Evolutionary conservation across 2,888 invertebrate species (phyloP).

Genomic region (Acleris sparsana): DNA sequence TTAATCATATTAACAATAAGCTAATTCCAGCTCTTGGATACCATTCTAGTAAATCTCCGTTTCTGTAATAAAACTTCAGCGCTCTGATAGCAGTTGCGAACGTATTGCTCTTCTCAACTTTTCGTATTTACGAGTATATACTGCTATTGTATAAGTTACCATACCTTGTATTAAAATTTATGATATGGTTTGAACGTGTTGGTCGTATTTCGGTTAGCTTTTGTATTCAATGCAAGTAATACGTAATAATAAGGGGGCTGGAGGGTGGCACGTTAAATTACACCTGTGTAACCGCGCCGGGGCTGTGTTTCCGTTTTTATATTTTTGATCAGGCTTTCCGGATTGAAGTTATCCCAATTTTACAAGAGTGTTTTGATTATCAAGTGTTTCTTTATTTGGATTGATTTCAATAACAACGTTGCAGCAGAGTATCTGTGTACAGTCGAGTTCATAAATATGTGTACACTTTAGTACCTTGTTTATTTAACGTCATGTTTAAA

Average conservation of each 20-base stretch:
- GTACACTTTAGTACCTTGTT: no score
- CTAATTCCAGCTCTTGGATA: constrained; percentile 6
- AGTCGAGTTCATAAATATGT: no score
- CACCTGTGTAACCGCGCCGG: constrained; percentile 3
- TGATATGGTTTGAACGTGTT: constrained; percentile 28
- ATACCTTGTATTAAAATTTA: constrained; percentile 29
- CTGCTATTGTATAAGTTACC: constrained; percentile 49
- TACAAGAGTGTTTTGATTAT: background rate
- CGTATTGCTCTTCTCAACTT: constrained; percentile 49
- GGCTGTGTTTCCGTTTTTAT: constrained; percentile 11
- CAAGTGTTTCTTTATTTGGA: no score
- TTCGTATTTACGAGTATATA: constrained; percentile 47
- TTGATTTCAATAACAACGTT: no score
- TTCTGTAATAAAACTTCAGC: constrained; percentile 44
- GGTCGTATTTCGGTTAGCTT: constrained; percentile 24
- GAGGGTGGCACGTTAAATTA: constrained; percentile 26
- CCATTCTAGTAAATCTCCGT: constrained; percentile 15
- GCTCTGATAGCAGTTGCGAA: constrained; percentile 43
- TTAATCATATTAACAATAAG: background rate
- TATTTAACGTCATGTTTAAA: no score
- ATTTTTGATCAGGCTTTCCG: constrained; percentile 2
- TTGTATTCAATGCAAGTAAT: constrained; percentile 33
- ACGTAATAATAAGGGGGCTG: constrained; percentile 17
- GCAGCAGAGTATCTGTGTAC: no score
- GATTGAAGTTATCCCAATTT: background rate